phyloP scores from a whole-genome alignment of 2,797 vertebrate species.

The Crenichthys baileyi region DNA sequence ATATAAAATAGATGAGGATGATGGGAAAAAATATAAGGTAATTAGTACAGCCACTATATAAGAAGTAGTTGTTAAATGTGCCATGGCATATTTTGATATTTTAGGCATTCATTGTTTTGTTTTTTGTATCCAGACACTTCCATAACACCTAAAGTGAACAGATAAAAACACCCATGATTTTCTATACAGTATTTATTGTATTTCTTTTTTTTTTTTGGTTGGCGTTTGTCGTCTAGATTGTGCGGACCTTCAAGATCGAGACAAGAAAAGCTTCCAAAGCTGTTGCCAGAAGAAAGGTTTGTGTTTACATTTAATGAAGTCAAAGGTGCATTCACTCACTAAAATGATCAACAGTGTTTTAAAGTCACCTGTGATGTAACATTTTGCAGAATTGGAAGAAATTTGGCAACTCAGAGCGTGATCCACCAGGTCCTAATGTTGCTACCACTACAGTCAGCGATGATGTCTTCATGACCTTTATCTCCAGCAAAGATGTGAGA shows the following conservation, averaged over 20 bases:
- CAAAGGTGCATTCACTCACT: not conserved
- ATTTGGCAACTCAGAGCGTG: constrained; percentile 93
- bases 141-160: not conserved
- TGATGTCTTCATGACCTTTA: constrained; percentile 97
- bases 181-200: not conserved
- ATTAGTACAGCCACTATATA: constrained; percentile 5
- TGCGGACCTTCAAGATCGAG: constrained; percentile 95
- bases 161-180: not conserved
- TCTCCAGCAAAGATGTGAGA: constrained; percentile 95
- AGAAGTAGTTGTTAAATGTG: too few species aligned
- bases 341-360: not conserved
- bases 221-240: constrained; percentile 78
- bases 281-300: constrained; percentile 92
- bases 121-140: too few species aligned
- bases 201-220: not conserved
- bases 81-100: too few species aligned
- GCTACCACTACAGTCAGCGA: constrained; percentile 97
- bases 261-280: constrained; percentile 96
- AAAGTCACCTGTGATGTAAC: accelerated
- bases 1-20: constrained; percentile 94
- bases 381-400: constrained; percentile 94
- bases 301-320: constrained; percentile 9
- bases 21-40: constrained; percentile 93
- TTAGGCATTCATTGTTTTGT: too few species aligned
- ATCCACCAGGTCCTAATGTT: constrained; percentile 91